Evolutionary conservation across 2,888 invertebrate genomes (phyloP).

Genomic region (Dioctria rufipes): DNA sequence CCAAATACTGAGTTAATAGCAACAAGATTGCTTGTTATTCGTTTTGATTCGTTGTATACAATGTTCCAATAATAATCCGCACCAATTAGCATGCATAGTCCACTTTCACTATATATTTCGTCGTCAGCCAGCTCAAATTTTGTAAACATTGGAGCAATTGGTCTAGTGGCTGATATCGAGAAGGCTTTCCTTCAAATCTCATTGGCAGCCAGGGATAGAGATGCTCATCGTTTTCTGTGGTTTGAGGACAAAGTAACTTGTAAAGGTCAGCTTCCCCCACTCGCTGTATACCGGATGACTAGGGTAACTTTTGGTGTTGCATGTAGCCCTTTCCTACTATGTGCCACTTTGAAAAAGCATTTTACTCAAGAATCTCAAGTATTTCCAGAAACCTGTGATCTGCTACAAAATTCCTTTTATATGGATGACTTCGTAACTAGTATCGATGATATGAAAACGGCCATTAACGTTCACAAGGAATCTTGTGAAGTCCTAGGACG

Average conservation of each 20-base stretch:
- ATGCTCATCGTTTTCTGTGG: not conserved
- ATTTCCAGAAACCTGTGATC: not conserved
- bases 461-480: too few species aligned
- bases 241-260: not conserved
- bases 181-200: not conserved
- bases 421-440: not conserved
- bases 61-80: too few species aligned
- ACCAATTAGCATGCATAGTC: too few species aligned
- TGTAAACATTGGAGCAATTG: too few species aligned
- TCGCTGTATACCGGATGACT: not conserved
- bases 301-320: not conserved
- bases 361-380: not conserved
- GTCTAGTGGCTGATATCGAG: too few species aligned
- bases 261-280: not conserved
- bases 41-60: too few species aligned
- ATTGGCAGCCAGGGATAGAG: not conserved
- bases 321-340: not conserved
- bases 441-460: not conserved
- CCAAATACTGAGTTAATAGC: too few species aligned
- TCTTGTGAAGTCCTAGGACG: not conserved
- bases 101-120: too few species aligned
- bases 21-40: too few species aligned
- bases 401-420: not conserved
- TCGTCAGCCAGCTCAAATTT: too few species aligned
- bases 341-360: not conserved